Base-by-base conservation (phyloP, 1,140 invertebrate genomes). In the Plutomurus gul region DNA sequence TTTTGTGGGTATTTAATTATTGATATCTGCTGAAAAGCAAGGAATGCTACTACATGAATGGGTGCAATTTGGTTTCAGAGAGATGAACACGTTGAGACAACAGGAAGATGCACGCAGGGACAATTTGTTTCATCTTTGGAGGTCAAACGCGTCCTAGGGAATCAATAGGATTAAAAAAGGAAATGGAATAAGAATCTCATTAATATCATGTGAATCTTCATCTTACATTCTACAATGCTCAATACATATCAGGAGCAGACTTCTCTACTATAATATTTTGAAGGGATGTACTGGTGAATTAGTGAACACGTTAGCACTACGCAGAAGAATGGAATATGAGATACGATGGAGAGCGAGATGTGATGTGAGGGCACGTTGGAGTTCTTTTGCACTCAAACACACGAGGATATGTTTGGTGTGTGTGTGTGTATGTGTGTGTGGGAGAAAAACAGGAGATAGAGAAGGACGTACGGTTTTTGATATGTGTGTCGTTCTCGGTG, bases 391-490 rank as follows among this genome's bases (percentile, higher is more conserved):
- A n/a, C n/a, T n/a, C n/a, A n/a, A n/a, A n/a, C n/a, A n/a, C n/a
- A n/a, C n/a, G n/a, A n/a, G n/a, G n/a, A n/a, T n/a, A n/a, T n/a
- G n/a, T n/a, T n/a, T n/a, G n/a, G n/a, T n/a, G n/a, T n/a, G n/a
- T n/a, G 7, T 8, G n/a, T n/a, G n/a, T n/a, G n/a, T n/a, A n/a
- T n/a, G n/a, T n/a, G n/a, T n/a, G n/a, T n/a, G n/a, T 8, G 13
- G 18, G 18, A 71, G 33, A 72, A 47, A 43, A 47, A 27, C n/a
- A 33, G 60, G 8, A 40, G 39, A 36, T 13, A 37, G 70, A 51
- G 36, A 78, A 40, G 43, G 43, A 78, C 10, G 30, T 37, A 36
- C 16, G 71, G 37, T 79, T 79, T 33, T 65, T 78, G 70, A 70
- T 78, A 47, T 74, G 74, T 36, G 27, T 36, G 27, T 43, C 20